These are phyloP conservation scores for Mizuhopecten yessoensis DNA, from an alignment of 1,140 invertebrate species.

Conservation along the genomic window DNA sequence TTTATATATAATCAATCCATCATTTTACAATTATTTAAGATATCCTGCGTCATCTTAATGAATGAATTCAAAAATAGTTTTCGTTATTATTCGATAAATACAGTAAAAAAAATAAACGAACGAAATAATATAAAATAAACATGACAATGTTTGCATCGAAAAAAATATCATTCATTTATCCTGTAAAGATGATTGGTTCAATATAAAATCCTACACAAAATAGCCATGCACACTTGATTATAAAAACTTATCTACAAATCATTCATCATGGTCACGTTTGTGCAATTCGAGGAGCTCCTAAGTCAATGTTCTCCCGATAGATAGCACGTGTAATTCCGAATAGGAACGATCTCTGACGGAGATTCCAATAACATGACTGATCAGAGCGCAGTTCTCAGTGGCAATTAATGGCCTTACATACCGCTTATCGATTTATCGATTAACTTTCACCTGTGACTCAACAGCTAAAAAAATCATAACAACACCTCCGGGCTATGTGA, in stretches of 20 bases:
- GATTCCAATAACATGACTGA: background rate
- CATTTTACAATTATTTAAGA: no score
- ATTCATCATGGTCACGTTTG: background rate
- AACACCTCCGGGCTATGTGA: background rate
- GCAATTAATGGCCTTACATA: background rate
- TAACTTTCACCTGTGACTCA: conserved; percentile 43
- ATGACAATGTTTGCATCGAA: background rate
- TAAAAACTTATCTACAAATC: background rate
- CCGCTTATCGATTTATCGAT: background rate
- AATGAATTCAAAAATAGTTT: background rate
- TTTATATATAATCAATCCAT: no score
- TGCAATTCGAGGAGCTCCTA: background rate
- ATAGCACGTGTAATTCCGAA: background rate
- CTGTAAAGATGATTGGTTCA: no score
- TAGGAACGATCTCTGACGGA: background rate
- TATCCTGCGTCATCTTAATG: no score
- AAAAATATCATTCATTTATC: background rate
- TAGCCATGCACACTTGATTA: no score
- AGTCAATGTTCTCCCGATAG: no score
- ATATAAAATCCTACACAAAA: no score
- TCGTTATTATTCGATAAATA: background rate
- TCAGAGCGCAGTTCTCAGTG: background rate
- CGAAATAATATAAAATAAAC: background rate
- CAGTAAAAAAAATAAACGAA: background rate
- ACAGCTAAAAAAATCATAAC: background rate